phyloP scores from a whole-genome alignment of 2,113 vertebrate genomes.

The Oncorhynchus mykiss region DNA sequence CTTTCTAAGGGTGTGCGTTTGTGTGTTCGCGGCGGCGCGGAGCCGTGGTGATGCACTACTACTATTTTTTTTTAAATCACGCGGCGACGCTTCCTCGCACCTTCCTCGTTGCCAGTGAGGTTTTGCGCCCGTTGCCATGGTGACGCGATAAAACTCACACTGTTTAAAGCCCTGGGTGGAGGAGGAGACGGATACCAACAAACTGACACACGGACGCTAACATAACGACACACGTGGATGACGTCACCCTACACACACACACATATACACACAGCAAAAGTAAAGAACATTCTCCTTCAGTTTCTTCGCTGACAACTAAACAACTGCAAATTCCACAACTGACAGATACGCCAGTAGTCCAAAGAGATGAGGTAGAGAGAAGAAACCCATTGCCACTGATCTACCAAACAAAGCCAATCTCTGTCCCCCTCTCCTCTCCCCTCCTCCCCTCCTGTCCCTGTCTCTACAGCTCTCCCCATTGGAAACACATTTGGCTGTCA shows the following conservation, averaged over 20 bases:
- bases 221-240: conserved; percentile 24
- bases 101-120: conserved; percentile 69
- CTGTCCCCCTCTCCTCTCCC: neutral
- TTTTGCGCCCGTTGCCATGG: conserved; percentile 76
- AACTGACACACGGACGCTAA: conserved; percentile 41
- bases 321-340: too few species aligned
- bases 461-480: conserved; percentile 29
- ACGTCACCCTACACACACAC: conserved; percentile 11
- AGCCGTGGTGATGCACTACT: conserved; percentile 64
- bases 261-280: too few species aligned
- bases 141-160: conserved; percentile 75
- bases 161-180: conserved; percentile 75
- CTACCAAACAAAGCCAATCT: conserved; percentile 38
- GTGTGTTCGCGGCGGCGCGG: conserved; percentile 22
- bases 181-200: conserved; percentile 58
- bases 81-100: conserved; percentile 76
- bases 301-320: too few species aligned
- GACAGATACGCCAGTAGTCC: too few species aligned
- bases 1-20: too few species aligned
- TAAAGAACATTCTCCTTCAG: too few species aligned
- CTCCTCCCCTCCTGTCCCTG: neutral
- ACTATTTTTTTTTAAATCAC: conserved; percentile 60
- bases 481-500: conserved; percentile 71
- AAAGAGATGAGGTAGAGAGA: neutral
- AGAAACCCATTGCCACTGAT: conserved; percentile 38